phyloP scores from a whole-genome alignment of 2,113 vertebrate species.

The Hyperoodon ampullatus region DNA sequence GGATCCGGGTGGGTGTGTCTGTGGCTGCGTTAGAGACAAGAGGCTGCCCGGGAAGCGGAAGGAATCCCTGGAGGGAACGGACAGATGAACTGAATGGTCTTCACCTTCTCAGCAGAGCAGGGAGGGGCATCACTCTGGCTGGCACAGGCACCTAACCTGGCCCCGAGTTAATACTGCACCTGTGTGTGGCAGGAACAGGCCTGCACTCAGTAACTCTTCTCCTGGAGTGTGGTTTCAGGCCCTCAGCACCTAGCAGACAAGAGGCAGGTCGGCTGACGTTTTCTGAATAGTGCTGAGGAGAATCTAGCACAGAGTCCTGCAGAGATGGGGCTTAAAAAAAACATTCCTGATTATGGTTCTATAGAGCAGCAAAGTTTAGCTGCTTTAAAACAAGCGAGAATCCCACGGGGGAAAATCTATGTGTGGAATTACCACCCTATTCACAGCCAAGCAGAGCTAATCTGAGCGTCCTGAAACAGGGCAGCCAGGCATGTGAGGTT shows the following conservation, averaged over 20 bases:
- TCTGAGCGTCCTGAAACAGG: background rate
- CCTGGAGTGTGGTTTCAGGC: background rate
- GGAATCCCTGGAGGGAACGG: background rate
- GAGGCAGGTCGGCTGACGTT: rapidly evolving
- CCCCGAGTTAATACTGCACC: no score
- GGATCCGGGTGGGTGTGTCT: background rate
- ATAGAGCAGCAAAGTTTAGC: background rate
- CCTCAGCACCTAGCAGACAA: background rate
- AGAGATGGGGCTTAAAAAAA: background rate
- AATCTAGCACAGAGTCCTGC: background rate
- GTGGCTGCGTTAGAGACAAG: background rate
- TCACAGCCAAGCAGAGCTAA: background rate
- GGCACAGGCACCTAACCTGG: background rate
- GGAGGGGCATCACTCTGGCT: background rate
- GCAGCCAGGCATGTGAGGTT: background rate
- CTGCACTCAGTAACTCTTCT: background rate
- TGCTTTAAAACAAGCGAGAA: background rate
- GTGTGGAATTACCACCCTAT: background rate
- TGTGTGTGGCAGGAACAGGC: background rate
- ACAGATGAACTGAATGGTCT: background rate
- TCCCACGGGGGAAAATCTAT: background rate
- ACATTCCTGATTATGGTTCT: background rate
- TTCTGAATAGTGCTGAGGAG: background rate
- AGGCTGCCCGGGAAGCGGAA: background rate
- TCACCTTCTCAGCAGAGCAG: background rate